These are phyloP conservation scores for Harmothoe impar DNA, from an alignment of 2,888 invertebrate species.

Conservation along the genomic window DNA sequence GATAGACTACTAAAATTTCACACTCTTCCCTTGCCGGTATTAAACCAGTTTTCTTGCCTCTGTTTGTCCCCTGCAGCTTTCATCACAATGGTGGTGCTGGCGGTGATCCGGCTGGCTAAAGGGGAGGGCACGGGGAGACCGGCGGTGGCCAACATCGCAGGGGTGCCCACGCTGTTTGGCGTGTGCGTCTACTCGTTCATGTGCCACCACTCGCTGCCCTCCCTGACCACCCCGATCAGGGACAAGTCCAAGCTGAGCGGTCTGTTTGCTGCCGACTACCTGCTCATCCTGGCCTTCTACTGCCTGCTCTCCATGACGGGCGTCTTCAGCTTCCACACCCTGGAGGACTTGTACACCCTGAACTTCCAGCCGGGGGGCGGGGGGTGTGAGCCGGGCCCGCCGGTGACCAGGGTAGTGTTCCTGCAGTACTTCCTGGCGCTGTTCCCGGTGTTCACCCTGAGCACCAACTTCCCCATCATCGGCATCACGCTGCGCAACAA, in stretches of 20 bases:
- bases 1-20: too few species aligned
- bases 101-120: conserved; percentile 84
- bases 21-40: too few species aligned
- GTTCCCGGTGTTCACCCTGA: conserved; percentile 97
- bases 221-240: conserved; percentile 93
- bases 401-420: conserved; percentile 82
- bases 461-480: conserved; percentile 97
- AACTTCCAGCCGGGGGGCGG: conserved; percentile 89
- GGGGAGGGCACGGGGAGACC: conserved; percentile 90
- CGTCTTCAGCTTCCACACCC: conserved; percentile 85
- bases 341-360: conserved; percentile 95
- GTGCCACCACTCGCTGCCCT: conserved; percentile 99
- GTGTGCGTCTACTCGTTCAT: conserved; percentile 99
- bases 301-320: conserved; percentile 92
- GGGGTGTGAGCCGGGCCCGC: conserved; percentile 71
- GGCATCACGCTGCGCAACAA: conserved; percentile 97
- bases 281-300: conserved; percentile 93
- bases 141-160: conserved; percentile 86
- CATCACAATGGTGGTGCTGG: conserved; percentile 93
- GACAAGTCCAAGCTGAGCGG: conserved; percentile 87
- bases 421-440: conserved; percentile 95
- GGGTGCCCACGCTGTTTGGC: conserved; percentile 95
- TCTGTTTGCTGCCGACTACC: conserved; percentile 91
- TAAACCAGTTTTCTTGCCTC: too few species aligned
- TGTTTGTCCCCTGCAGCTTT: too few species aligned